These are phyloP conservation scores for Sphaeridia pumilis DNA, from an alignment of 2,888 invertebrate species.

Conservation along the genomic window DNA sequence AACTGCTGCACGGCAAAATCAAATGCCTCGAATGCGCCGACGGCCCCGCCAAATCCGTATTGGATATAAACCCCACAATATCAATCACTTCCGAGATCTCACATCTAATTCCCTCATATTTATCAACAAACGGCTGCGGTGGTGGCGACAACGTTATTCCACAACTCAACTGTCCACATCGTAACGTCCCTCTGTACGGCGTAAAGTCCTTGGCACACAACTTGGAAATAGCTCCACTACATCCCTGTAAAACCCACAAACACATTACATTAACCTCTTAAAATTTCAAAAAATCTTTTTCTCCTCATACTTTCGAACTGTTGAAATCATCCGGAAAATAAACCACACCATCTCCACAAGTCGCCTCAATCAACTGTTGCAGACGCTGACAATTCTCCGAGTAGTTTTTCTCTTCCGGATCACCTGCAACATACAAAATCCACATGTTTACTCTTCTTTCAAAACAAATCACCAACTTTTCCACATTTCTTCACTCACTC, in stretches of 20 bases:
- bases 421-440: constrained; percentile 35
- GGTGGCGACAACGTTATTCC: constrained; percentile 61
- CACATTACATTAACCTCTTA: constrained; percentile 1
- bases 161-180: constrained; percentile 63
- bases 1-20: constrained; percentile 54
- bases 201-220: constrained; percentile 61
- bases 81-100: constrained; percentile 62
- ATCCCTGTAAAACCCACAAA: constrained; percentile 17
- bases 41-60: constrained; percentile 79
- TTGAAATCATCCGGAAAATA: constrained; percentile 49
- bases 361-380: constrained; percentile 66
- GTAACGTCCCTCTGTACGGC: constrained; percentile 57
- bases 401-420: constrained; percentile 37
- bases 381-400: constrained; percentile 44
- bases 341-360: constrained; percentile 53
- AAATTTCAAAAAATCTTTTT: not conserved
- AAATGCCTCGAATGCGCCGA: constrained; percentile 82
- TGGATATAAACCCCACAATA: constrained; percentile 76
- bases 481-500: constrained; percentile 29
- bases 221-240: constrained; percentile 45
- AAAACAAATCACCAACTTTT: too few relatives aligned
- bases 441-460: not conserved
- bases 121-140: constrained; percentile 43
- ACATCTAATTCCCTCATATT: constrained; percentile 45
- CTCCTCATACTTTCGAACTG: constrained; percentile 36